Conservation (phyloP, 2,113 vertebrate species). For the Pseudopodoces humilis region DNA sequence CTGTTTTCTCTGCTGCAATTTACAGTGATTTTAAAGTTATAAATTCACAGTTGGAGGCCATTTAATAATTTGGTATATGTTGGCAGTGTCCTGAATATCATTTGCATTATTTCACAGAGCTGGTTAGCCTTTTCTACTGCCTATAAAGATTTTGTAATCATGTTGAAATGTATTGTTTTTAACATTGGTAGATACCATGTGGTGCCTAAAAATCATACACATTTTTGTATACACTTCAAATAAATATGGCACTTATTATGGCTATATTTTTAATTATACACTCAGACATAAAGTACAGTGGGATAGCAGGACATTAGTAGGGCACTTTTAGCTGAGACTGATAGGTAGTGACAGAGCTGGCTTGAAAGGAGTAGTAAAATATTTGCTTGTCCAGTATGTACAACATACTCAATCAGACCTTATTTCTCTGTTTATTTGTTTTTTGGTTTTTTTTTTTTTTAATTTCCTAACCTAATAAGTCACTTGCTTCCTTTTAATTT, state of each 20-base stretch:
- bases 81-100: slow-evolving; percentile 13
- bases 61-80: background rate
- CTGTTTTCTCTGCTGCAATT: background rate
- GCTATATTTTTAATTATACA: background rate
- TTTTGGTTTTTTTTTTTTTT: background rate
- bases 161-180: slow-evolving; percentile 25
- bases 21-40: background rate
- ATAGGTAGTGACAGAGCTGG: background rate
- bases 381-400: background rate
- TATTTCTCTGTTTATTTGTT: background rate
- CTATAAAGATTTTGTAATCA: background rate
- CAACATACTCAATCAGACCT: rapidly evolving
- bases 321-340: background rate
- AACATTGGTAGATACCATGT: background rate
- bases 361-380: background rate
- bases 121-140: background rate
- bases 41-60: background rate
- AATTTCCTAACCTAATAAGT: background rate
- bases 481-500: background rate
- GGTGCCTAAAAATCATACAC: background rate
- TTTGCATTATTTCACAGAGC: slow-evolving; percentile 43
- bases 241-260: slow-evolving; percentile 1
- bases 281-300: background rate
- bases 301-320: background rate
- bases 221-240: background rate